Evolutionary conservation across 2,797 vertebrate species (phyloP), one percentile per base, ranked within the genome.

Genomic region (Pogonophryne albipinna): DNA sequence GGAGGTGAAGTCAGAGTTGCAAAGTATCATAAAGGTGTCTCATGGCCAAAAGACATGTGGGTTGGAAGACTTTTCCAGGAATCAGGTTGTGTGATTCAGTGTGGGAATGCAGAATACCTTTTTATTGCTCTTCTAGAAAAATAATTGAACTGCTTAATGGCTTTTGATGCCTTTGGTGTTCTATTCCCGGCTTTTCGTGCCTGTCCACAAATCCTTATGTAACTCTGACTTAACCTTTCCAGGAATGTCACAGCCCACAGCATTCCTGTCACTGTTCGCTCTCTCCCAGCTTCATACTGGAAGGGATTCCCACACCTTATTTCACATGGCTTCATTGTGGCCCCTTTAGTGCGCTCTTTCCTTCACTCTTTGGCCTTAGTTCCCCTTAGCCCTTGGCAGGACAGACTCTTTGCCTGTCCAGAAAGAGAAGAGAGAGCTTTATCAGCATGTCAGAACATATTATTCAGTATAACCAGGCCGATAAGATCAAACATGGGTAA

Each of bases 401-500:
- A 13, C 4, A 0, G 10, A 49, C 50, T 61, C 63, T 75, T 82
- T 80, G 76, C 66, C 75, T 79, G 68, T 76, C 72, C 69, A 58
- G 34, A 66, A 71, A 76, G 69, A 59, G 45, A 20, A 52, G 38
- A 51, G 31, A 77, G 81, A 84, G 72, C 73, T 65, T 80, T 67
- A 55, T 64, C 53, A 76, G 71, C 86, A 90, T 80, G 81, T 89
- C 71, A 73, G 65, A 82, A 87, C 83, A 87, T 68, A 91, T 93
- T 86, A 84, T 67, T 83, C 75, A 83, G 64, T 55, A 85, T 81
- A 79, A 81, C 66, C 71, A 38, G 51, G 79, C 68, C 74, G 76
- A 85, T 66, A 19, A 27, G 64, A 63, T 74, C 51, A 82, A 66
- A 70, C 78, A 71, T 45, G 70, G 55, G 73, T 81, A 61, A 85